Percentiles rank a stretch among this genome's conserved stretches.
phyloP scores from a whole-genome alignment of 2,888 invertebrate genomes.

The Pheosia gnoma region DNA sequence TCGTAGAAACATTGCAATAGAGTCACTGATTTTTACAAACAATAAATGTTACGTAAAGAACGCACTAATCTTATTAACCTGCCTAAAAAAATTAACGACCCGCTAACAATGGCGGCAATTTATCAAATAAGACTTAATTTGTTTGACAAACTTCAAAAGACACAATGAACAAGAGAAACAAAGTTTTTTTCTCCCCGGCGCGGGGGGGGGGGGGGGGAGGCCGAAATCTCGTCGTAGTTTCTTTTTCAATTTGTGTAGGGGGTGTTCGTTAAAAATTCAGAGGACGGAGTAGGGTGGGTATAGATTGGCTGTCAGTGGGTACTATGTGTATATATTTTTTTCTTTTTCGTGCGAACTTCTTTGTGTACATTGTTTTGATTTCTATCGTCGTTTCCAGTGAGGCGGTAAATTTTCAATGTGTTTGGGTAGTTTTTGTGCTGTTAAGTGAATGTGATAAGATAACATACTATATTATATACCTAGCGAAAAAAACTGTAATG shows the following conservation, averaged over 20 bases:
- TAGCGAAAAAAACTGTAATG: no score
- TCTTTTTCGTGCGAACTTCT: constrained; percentile 5
- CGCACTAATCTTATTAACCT: constrained; percentile 22
- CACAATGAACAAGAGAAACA: constrained; percentile 38
- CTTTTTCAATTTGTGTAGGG: constrained; percentile 67
- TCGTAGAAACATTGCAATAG: no score
- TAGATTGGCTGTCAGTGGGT: constrained; percentile 5
- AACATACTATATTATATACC: no score
- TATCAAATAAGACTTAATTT: constrained; percentile 56
- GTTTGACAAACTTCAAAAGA: constrained; percentile 49
- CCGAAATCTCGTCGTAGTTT: constrained; percentile 61
- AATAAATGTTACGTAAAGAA: neutral
- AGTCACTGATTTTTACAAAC: no score
- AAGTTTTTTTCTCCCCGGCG: constrained; percentile 30
- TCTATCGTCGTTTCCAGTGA: neutral
- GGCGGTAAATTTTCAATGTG: neutral
- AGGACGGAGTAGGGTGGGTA: constrained; percentile 33
- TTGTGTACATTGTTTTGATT: neutral
- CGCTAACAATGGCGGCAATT: constrained; percentile 38
- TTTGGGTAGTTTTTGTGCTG: no score
- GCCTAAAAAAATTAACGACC: constrained; percentile 28
- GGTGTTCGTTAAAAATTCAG: constrained; percentile 71
- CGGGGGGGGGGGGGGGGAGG: constrained; percentile 26
- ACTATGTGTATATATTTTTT: constrained; percentile 6
- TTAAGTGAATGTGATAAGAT: neutral